Evolutionary conservation across 2,113 vertebrate genomes (phyloP).

Genomic region (Epinephelus moara): DNA sequence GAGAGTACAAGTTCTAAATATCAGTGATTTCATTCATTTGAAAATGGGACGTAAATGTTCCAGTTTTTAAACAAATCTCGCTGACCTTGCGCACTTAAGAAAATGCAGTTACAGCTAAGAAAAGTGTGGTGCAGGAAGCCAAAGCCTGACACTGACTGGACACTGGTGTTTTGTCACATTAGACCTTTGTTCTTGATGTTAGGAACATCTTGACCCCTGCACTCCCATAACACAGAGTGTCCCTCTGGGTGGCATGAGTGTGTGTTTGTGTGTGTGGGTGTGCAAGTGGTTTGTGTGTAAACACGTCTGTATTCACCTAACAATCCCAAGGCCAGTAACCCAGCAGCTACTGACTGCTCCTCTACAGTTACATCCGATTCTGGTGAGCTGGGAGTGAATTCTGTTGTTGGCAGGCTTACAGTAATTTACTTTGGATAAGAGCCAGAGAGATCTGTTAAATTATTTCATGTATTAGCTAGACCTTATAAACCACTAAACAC

Average conservation of each 20-base stretch:
- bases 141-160: slow-evolving; percentile 24
- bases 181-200: slow-evolving; percentile 67
- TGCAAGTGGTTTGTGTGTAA: slow-evolving; percentile 49
- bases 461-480: neutral
- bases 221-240: slow-evolving; percentile 36
- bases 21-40: neutral
- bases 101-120: neutral
- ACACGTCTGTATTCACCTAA: slow-evolving; percentile 57
- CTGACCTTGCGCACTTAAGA: neutral
- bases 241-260: slow-evolving; percentile 31
- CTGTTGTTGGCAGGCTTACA: neutral
- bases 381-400: neutral
- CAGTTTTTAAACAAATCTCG: neutral
- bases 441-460: neutral
- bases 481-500: neutral
- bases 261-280: neutral
- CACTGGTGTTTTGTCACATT: slow-evolving; percentile 34
- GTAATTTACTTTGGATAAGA: neutral
- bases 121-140: neutral
- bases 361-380: slow-evolving; percentile 12
- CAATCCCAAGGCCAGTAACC: slow-evolving; percentile 43
- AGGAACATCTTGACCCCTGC: slow-evolving; percentile 68
- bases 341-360: neutral
- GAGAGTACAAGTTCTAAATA: neutral
- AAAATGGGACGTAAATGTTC: neutral